Base-by-base conservation (phyloP, 2,113 vertebrate genomes). In the Pardalotus punctatus region DNA sequence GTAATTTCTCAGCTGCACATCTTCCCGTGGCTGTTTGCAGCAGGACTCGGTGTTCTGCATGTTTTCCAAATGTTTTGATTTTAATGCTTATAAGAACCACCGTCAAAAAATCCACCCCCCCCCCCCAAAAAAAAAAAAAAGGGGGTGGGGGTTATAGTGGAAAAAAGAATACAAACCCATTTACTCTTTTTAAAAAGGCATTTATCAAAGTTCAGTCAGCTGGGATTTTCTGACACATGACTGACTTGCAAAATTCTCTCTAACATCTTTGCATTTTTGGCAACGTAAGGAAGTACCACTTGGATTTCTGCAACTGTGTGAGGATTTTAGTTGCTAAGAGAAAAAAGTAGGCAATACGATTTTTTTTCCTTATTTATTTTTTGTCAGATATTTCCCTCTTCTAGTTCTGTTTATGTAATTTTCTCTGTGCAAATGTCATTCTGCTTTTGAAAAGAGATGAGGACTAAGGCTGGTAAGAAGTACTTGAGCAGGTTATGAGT, bases 221-320 rank as follows among this genome's bases (percentile, higher is more conserved):
- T 58, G 73, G 38, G 20, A 42, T 81, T 81, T 88, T 91, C 50
- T 70, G 29, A 73, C 85, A 80, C 17, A 25, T 50, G 73, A 35
- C 60, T 91, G 69, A 79, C 87, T 94, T 89, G 56, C 50, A 91
- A 66, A 95, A 67, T 91, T 86, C 50, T 73, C 47, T 71, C 74
- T 73, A 73, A 91, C 27, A 23, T 84, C 50, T 89, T 72, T 91
- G 50, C 67, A 64, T 82, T 93, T 93, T 81, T 93, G 69, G 51
- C 48, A 78, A 3, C 3, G 6, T 71, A 50, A 82, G 28, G 40
- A 80, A 80, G 35, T 66, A 61, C 67, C 62, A 62, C 83, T 60
- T 40, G 35, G 43, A 38, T 82, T 96, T 60, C 56, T 91, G 58
- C 53, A 93, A 61, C 76, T 82, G 43, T 70, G 29, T 60, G 76